Percentiles rank a stretch among this genome's conserved stretches.
phyloP scores from a whole-genome alignment of 1,140 invertebrate genomes.

The Anastrepha obliqua region DNA sequence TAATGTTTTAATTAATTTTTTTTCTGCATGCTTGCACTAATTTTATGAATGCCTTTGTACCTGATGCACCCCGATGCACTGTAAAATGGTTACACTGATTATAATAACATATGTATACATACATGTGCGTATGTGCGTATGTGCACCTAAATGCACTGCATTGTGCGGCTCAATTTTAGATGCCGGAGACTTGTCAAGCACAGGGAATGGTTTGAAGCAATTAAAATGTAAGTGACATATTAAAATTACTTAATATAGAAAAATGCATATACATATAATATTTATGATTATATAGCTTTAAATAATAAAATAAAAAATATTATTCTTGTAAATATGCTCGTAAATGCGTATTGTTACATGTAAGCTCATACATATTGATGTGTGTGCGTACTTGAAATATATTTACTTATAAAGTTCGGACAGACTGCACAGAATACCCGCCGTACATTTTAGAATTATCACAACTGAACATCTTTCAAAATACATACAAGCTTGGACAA shows the following conservation, averaged over 20 bases:
- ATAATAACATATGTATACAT: not conserved
- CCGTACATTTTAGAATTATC: too few species aligned
- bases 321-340: too few species aligned
- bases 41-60: not conserved
- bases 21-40: slow-evolving; percentile 34
- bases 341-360: too few species aligned
- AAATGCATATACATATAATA: not conserved
- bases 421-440: too few species aligned
- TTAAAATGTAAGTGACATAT: slow-evolving; percentile 70
- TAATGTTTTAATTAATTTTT: not conserved
- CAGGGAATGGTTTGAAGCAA: slow-evolving; percentile 62
- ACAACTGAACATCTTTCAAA: too few species aligned
- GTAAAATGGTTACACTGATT: slow-evolving; percentile 15
- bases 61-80: slow-evolving; percentile 26
- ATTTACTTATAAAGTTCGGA: too few species aligned
- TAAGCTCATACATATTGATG: too few species aligned
- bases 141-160: slow-evolving; percentile 60
- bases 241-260: not conserved
- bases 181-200: slow-evolving; percentile 63
- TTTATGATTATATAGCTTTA: not conserved
- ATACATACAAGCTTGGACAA: too few species aligned
- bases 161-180: slow-evolving; percentile 59
- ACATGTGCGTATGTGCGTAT: not conserved
- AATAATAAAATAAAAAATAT: too few species aligned
- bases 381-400: too few species aligned